Conservation (phyloP, 2,797 vertebrate genomes). For the Hyperoplus lanceolatus region DNA sequence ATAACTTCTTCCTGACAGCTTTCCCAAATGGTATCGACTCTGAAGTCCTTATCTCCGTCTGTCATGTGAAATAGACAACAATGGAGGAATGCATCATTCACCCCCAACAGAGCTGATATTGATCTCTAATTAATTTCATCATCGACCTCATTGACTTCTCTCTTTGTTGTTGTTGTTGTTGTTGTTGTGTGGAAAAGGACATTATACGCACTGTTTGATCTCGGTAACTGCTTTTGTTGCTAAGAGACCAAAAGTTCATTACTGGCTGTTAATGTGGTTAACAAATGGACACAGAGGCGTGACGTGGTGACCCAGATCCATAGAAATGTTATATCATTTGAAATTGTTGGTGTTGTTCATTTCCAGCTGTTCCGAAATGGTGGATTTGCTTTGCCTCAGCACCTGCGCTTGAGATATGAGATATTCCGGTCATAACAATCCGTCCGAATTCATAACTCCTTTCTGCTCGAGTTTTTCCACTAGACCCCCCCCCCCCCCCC, state of each 20-base stretch:
- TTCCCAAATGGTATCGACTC: conserved; percentile 24
- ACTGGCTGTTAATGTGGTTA: conserved; percentile 46
- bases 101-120: conserved; percentile 41
- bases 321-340: conserved; percentile 6
- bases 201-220: conserved; percentile 52
- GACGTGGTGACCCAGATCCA: conserved; percentile 34
- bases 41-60: conserved; percentile 47
- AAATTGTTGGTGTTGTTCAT: background rate
- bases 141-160: conserved; percentile 47
- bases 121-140: conserved; percentile 65
- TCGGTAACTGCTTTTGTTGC: conserved; percentile 57
- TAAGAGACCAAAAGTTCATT: conserved; percentile 47
- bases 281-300: conserved; percentile 33
- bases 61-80: conserved; percentile 29
- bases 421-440: conserved; percentile 3
- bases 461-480: conserved; percentile 33
- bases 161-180: conserved; percentile 49
- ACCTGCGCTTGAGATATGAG: conserved; percentile 22
- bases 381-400: background rate
- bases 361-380: background rate
- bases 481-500: conserved; percentile 25
- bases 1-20: conserved; percentile 13
- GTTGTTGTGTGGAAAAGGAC: conserved; percentile 41
- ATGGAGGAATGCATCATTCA: conserved; percentile 8
- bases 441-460: conserved; percentile 17